Evolutionary conservation across 2,113 vertebrate genomes (phyloP).

Genomic region (human (Homo sapiens)): GRCh38 chr13:24933001-24933500

Average conservation of each 20-base stretch:
- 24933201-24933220: neutral
- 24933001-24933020: slow-evolving; percentile 84
- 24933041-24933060: slow-evolving; percentile 85
- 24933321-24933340: neutral
- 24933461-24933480: neutral
- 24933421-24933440: neutral
- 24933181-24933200: neutral
- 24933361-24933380: neutral
- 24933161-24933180: neutral
- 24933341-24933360: neutral
- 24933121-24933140: slow-evolving; percentile 87
- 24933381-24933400: neutral
- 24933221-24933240: neutral
- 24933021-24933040: slow-evolving; percentile 81
- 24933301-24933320: neutral
- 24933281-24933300: neutral
- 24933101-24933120: slow-evolving; percentile 85
- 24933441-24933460: neutral
- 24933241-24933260: neutral
- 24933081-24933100: slow-evolving; percentile 82
- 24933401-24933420: neutral
- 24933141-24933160: neutral
- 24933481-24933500: neutral
- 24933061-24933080: slow-evolving; percentile 84
- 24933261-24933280: neutral